Percentiles rank a stretch among this genome's conserved stretches.
Evolutionary conservation across 2,797 vertebrate genomes (phyloP).

Genomic region (Pangasius mekongensis): DNA sequence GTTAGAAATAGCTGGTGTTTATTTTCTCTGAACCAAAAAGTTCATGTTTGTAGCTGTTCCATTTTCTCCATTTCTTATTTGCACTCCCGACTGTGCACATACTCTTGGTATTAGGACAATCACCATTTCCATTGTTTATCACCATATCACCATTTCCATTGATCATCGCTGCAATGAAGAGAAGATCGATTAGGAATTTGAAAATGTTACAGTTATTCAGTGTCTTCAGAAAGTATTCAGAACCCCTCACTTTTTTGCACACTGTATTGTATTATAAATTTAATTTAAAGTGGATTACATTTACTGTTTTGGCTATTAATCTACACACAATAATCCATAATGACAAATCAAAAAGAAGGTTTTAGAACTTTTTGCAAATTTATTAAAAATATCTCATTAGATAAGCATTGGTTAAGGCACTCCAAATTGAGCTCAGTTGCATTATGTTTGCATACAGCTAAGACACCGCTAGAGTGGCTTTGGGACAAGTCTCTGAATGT

Average conservation of each 20-base stretch:
- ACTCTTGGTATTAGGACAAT: background rate
- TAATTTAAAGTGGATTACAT: background rate
- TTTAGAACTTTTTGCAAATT: background rate
- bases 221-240: background rate
- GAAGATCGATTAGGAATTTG: background rate
- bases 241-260: too few species aligned
- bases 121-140: background rate
- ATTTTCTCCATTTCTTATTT: background rate
- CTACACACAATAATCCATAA: background rate
- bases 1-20: background rate
- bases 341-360: background rate
- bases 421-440: too few species aligned
- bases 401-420: background rate
- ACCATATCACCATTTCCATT: too few species aligned
- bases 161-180: background rate
- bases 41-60: background rate
- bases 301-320: background rate
- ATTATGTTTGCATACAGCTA: conserved; percentile 9
- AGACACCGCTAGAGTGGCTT: background rate
- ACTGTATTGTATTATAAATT: background rate
- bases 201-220: background rate
- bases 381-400: background rate
- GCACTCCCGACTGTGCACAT: background rate
- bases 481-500: background rate
- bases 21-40: background rate